Evolutionary conservation across 2,113 vertebrate genomes (phyloP).

Genomic region (Aspidoscelis tigris): DNA sequence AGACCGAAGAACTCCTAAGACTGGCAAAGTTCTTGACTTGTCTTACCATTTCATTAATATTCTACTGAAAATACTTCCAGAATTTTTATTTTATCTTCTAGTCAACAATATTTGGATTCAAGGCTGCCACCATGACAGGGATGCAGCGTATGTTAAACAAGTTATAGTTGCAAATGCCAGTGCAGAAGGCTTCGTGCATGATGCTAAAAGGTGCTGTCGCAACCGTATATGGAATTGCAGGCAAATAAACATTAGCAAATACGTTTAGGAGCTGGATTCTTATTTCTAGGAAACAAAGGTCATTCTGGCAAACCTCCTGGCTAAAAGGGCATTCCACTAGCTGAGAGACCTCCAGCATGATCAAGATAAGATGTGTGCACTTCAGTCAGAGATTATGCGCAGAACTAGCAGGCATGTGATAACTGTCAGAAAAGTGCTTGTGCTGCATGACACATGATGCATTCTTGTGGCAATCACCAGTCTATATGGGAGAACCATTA

Average conservation of each 20-base stretch:
- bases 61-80: too few species aligned
- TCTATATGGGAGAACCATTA: background rate
- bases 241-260: background rate
- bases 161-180: too few species aligned
- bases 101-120: too few species aligned
- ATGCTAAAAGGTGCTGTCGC: background rate
- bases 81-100: too few species aligned
- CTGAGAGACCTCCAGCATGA: slow-evolving; percentile 22
- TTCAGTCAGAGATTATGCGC: background rate
- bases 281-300: slow-evolving; percentile 3
- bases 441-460: background rate
- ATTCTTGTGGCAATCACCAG: background rate
- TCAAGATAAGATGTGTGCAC: background rate
- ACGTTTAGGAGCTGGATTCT: background rate
- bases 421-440: background rate
- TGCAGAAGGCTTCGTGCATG: too few species aligned
- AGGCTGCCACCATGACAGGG: too few species aligned
- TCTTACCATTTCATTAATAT: background rate
- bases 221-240: background rate
- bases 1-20: background rate
- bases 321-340: background rate
- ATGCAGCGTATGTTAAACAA: too few species aligned
- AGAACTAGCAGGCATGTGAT: background rate
- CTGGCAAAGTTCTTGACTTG: background rate
- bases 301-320: background rate